Conservation (phyloP, 2,797 vertebrate genomes). For the Cryptoprocta ferox region DNA sequence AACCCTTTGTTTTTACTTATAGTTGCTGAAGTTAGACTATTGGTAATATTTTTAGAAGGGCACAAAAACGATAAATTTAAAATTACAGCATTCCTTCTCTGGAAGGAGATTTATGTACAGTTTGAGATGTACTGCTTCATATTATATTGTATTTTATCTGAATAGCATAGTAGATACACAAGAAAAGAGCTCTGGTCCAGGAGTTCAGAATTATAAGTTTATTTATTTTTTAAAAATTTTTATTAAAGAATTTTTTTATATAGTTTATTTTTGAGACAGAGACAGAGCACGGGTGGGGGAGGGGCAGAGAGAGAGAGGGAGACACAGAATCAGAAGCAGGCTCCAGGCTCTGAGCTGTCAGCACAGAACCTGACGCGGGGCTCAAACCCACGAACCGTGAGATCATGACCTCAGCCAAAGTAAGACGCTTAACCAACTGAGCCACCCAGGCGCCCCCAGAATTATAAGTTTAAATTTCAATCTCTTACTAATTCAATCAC, state of each 20-base stretch:
- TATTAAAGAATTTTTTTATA: too few species aligned
- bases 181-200: not conserved
- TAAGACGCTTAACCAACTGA: too few species aligned
- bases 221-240: too few species aligned
- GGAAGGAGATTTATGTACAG: not conserved
- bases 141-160: not conserved
- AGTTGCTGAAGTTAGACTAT: not conserved
- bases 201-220: conserved; percentile 28
- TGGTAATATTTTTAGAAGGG: not conserved
- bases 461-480: not conserved
- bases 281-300: too few species aligned
- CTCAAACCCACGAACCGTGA: too few species aligned
- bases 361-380: too few species aligned
- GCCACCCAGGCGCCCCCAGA: too few species aligned
- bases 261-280: too few species aligned
- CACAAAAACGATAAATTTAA: not conserved
- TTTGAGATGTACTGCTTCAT: not conserved
- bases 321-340: too few species aligned
- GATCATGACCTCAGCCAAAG: too few species aligned
- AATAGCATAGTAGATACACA: not conserved
- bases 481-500: not conserved
- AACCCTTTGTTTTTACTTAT: not conserved
- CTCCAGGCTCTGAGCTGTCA: too few species aligned
- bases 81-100: not conserved
- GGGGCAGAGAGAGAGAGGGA: too few species aligned